A percentile compares a stretch with the other conserved stretches of the same genome.
Evolutionary conservation across 2,113 vertebrate genomes (phyloP).

Genomic region (Aspiorhynchus laticeps): DNA sequence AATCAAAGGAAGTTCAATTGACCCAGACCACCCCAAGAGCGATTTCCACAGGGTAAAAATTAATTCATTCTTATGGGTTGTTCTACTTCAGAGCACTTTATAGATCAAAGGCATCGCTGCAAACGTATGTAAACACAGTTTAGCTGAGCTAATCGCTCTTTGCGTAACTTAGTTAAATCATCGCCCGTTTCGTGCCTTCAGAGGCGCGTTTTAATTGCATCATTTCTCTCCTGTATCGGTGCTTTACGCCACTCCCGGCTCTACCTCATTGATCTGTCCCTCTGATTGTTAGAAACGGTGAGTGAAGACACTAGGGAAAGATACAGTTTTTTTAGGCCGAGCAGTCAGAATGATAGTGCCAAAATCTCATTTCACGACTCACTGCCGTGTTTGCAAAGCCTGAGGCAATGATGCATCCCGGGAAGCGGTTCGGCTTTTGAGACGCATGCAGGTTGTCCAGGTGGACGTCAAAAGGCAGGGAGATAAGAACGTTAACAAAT

Average conservation of each 20-base stretch:
- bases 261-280: conserved; percentile 69
- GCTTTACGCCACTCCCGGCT: conserved; percentile 65
- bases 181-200: conserved; percentile 61
- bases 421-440: conserved; percentile 55
- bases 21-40: conserved; percentile 40
- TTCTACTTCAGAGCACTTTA: conserved; percentile 52
- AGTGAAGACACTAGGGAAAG: conserved; percentile 52
- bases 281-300: conserved; percentile 66
- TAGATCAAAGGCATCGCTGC: conserved; percentile 62
- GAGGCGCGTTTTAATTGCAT: conserved; percentile 65
- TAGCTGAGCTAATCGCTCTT: conserved; percentile 60
- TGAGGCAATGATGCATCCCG: conserved; percentile 57
- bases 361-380: conserved; percentile 80
- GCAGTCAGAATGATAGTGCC: conserved; percentile 64
- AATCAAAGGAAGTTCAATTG: conserved; percentile 62
- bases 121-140: conserved; percentile 65
- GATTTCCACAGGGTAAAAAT: conserved; percentile 41
- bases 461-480: conserved; percentile 57
- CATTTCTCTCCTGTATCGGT: conserved; percentile 66
- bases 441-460: conserved; percentile 60
- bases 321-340: conserved; percentile 48
- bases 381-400: conserved; percentile 73
- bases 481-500: conserved; percentile 62
- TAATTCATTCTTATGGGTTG: conserved; percentile 40
- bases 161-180: conserved; percentile 60